Base-by-base conservation (phyloP, 1,140 invertebrate genomes). In the Pogonomyrmex californicus region DNA sequence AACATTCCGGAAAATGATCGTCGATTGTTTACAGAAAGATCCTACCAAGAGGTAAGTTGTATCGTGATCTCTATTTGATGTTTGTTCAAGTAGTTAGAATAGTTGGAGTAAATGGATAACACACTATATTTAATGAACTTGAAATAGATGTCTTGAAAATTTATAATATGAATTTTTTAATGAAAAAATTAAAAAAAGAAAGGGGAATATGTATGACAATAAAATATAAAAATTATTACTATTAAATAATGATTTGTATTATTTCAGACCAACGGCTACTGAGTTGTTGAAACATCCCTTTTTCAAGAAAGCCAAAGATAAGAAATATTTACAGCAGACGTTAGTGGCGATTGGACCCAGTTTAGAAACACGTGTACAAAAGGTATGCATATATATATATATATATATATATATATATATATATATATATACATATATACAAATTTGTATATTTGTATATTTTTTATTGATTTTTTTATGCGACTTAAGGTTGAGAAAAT, bases 231-330 rank as follows among this genome's bases (percentile, higher is more conserved):
- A 10, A 17, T 14, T 2, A 66, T 47, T 10, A 58, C 9, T 58
- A 6, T 44, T 33, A 41, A 23, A 41, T 36, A 77, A 71, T 71
- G 47, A 56, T 79, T 47, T 85, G 30, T 75, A 41, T 77, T 88
- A 41, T 93, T 94, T 44, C 41, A 96, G 96, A 92, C 99, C 99
- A 14, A 99, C 99, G 10, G 99, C 99, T 44, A 98, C 98, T n/a
- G 99, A 99, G 95, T 95, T 99, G 51, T 95, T 99, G 10, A 99
- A 99, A 95, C 98, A 99, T 96, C 98, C 99, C 5, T 99, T 99
- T 95, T 99, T 99, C 95, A 99, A 99, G 94, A 99, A 99, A 96
- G 98, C 99, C 4, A 99, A 99, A 96, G 99, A 99, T 94, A 98
- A 98, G 90, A 98, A 98, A 92, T 99, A 99, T 95, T 95, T 99